Evolutionary conservation across 2,888 invertebrate genomes (phyloP), one percentile per base, ranked within the genome.

Genomic region (Marasmarcha lunaedactyla): DNA sequence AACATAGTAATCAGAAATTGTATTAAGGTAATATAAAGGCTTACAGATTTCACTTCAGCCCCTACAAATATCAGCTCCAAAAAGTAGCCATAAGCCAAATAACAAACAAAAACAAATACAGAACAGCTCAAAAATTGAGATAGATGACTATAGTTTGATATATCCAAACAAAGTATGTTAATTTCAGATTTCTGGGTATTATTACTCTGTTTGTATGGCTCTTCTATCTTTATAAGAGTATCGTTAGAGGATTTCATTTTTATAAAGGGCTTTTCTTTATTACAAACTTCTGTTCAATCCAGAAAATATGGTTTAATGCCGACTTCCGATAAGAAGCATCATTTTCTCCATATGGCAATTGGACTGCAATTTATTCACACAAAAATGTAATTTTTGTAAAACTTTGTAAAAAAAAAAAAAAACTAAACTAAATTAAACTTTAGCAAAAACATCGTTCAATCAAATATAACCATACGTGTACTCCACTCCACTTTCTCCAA

Each of bases 1-100:
- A 88, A 47, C 43, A 90, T 88, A 59, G 97, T 98, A 57, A 90
- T 93, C 12, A 88, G 86, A 83, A 98, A 98, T 74, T 98, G 97
- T 11, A 97, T 85, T 42, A 97, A 78, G 1, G 98, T 98, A 46
- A 98, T 85, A 66, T 94, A 97, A 90, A 97, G 91, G 35, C 97
- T 97, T 59, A 90, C 93, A 0, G 94, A 91, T 57, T 92, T 90
- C 53, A 97, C 94, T 34, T 94, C 95, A 14, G 93, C 90, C n/a
- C 92, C 85, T 0, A 93, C 90, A 68, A 97, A 98, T 61, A 98
- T 94, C 35, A 96, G 74, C 74, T 98, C 98, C 87, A 94, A 88
- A 62, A 93, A 86, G 72, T 95, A 97, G 39, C 97, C 97, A 84
- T 97, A 97, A 0, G 95, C 84, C 43, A 97, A 71, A 70, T 93